phyloP scores from a whole-genome alignment of 2,888 invertebrate genomes.

The Operophtera brumata region DNA sequence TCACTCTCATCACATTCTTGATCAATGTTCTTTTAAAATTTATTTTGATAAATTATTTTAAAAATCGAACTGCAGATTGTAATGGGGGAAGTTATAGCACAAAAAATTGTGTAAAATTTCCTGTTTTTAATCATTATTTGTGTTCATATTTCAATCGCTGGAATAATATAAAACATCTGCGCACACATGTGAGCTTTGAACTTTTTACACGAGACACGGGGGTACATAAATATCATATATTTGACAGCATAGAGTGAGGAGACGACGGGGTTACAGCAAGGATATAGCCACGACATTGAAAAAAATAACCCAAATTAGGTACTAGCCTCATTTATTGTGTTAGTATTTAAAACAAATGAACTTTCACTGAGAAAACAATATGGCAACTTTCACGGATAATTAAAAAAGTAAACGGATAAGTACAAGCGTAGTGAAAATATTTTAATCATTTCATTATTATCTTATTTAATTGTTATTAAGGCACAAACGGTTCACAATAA shows the following conservation, averaged over 20 bases:
- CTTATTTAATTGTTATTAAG: too few species aligned
- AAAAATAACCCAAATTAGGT: slow-evolving; percentile 5
- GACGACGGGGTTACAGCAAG: not conserved
- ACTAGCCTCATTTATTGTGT: not conserved
- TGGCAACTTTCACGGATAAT: too few species aligned
- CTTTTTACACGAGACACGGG: not conserved
- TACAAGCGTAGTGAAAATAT: too few species aligned
- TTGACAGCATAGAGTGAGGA: slow-evolving; percentile 1
- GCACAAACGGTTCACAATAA: too few species aligned
- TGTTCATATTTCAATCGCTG: slow-evolving; percentile 2
- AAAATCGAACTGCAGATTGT: too few species aligned
- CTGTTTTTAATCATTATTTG: not conserved
- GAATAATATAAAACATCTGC: slow-evolving; percentile 4
- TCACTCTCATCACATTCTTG: too few species aligned
- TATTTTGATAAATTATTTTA: too few species aligned
- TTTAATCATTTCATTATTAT: too few species aligned
- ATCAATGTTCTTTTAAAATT: too few species aligned
- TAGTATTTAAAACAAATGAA: not conserved
- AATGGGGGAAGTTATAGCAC: not conserved
- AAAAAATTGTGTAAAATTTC: not conserved
- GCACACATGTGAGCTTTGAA: not conserved
- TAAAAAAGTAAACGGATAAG: too few species aligned
- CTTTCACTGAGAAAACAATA: not conserved
- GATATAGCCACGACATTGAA: slow-evolving; percentile 2
- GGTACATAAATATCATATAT: not conserved